Evolutionary conservation across 2,113 vertebrate genomes (phyloP).

Genomic region (Gavialis gangeticus): DNA sequence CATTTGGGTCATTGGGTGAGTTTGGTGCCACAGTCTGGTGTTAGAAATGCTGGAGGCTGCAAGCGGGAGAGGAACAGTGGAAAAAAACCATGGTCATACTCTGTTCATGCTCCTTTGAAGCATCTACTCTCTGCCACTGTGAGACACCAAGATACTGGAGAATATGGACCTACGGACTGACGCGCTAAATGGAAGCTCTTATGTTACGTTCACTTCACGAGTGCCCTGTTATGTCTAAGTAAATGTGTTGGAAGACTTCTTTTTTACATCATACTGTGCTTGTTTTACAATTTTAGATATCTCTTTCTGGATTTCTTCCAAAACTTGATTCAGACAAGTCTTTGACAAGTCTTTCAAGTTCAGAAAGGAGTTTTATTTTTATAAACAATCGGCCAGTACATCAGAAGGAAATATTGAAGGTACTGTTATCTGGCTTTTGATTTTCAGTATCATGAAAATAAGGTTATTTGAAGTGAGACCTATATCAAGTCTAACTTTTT

Average conservation of each 20-base stretch:
- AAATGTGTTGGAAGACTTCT: neutral
- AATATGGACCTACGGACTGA: too few relatives aligned
- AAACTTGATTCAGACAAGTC: conserved; percentile 84
- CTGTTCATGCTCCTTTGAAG: too few relatives aligned
- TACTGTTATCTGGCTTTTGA: conserved; percentile 67
- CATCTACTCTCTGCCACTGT: too few relatives aligned
- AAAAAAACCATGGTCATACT: too few relatives aligned
- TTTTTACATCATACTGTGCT: neutral
- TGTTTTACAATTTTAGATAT: conserved; percentile 81
- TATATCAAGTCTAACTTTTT: neutral
- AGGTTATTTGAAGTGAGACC: neutral
- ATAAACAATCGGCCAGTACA: conserved; percentile 91
- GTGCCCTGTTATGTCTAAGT: too few relatives aligned
- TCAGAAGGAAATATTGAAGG: conserved; percentile 95
- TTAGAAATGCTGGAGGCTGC: too few relatives aligned
- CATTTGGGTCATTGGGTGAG: neutral
- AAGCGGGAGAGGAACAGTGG: too few relatives aligned
- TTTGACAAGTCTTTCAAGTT: conserved; percentile 85
- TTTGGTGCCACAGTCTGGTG: too few relatives aligned
- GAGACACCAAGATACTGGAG: too few relatives aligned
- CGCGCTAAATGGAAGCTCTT: too few relatives aligned
- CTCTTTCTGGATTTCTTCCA: conserved; percentile 91
- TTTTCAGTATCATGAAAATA: neutral
- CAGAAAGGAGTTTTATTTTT: conserved; percentile 92
- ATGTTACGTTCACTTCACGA: too few relatives aligned